Evolutionary conservation across 2,113 vertebrate species (phyloP).

Genomic region (Cricetomys ansorgei): DNA sequence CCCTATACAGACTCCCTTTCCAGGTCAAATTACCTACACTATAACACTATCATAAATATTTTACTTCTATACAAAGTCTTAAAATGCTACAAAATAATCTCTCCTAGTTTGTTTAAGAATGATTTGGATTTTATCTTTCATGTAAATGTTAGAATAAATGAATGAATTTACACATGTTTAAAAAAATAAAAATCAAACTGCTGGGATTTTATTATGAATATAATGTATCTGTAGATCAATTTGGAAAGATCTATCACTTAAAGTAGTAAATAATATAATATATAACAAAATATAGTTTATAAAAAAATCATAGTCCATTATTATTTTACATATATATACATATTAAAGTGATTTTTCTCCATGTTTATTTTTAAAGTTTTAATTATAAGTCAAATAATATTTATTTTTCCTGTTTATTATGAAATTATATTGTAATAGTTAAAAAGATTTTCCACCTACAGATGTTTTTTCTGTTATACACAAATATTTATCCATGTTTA

Average conservation of each 20-base stretch:
- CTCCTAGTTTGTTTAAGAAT: neutral
- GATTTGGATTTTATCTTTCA: neutral
- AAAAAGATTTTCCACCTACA: constrained; percentile 3
- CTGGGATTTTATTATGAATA: constrained; percentile 35
- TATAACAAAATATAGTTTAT: neutral
- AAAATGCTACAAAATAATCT: neutral
- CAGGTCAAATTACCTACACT: neutral
- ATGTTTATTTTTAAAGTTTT: neutral
- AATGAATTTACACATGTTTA: neutral
- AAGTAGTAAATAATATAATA: constrained; percentile 2
- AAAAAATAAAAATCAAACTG: constrained; percentile 41
- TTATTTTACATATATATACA: neutral
- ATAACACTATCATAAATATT: neutral
- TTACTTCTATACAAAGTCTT: neutral
- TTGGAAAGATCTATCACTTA: neutral
- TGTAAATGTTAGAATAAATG: neutral
- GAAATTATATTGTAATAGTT: constrained; percentile 28
- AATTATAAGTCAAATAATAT: neutral
- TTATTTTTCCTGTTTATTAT: constrained; percentile 52
- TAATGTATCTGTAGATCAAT: constrained; percentile 12
- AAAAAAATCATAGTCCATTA: neutral
- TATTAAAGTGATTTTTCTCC: neutral
- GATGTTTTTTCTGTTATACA: neutral
- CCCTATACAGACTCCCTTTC: neutral
- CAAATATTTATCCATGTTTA: neutral